Base-by-base conservation (phyloP, 2,888 invertebrate species). In the Ceraclea dissimilis region DNA sequence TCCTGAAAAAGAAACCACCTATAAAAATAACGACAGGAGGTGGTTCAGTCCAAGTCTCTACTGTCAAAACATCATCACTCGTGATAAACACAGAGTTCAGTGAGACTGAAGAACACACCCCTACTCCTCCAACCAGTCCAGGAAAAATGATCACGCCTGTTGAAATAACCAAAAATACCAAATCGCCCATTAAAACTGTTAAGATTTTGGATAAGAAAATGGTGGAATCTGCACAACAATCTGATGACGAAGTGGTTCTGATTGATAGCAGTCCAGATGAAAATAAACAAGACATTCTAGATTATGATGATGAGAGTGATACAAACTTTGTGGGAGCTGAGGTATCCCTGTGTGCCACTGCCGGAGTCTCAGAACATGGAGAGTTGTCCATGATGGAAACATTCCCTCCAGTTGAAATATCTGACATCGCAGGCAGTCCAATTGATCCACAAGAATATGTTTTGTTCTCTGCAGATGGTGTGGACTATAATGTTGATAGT, bases 381-480 rank as follows among this genome's bases (percentile, higher is more conserved):
- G 79, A 80, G 63, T 78, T 80, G 43, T 73, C 79, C 1, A 80
- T 80, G 1, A 79, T 80, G 47, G 79, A 80, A 63, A 76, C 77
- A 21, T 77, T 79, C 58, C 75, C 76, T 0, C 76, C 78, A 57
- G 72, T 74, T 1, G 79, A 79, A 63, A 66, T 80, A 16, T 72
- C 70, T 1, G 82, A 84, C 46, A 81, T 80, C 2, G 80, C 84
- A 21, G 80, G 84, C 0, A 81, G 84, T 52, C 79, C 81, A 0
- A 69, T 81, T 19, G 84, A 82, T 62, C 73, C 79, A 4, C 82
- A 84, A 60, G 83, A 84, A 61, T 85, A 82, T 64, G 76, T 84
- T 8, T 66, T 85, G 1, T 85, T 84, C 64, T 79, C 83, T 1
- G 75, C 81, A 1, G 83, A 82, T 49, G 79, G 79, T 66, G 78